A percentile compares a stretch with the other conserved stretches of the same genome.
phyloP scores from a whole-genome alignment of 2,888 invertebrate species.

The Allolobophora icterica region DNA sequence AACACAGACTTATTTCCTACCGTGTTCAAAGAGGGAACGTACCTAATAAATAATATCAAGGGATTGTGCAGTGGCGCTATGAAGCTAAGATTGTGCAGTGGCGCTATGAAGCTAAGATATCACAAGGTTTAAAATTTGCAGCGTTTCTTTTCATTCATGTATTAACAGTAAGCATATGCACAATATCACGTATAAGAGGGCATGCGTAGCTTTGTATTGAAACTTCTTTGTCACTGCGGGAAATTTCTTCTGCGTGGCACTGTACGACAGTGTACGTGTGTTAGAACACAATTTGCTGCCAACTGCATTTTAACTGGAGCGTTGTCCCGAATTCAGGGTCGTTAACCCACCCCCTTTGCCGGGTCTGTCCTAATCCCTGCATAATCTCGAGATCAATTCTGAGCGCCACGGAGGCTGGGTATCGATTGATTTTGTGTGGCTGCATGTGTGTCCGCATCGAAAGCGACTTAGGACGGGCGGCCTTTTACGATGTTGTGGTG shows the following conservation, averaged over 20 bases:
- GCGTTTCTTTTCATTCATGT: not conserved
- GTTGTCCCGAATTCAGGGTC: not conserved
- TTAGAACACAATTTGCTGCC: not conserved
- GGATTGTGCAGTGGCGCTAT: not conserved
- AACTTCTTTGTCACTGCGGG: not conserved
- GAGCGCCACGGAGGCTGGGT: not conserved
- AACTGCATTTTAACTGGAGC: not conserved
- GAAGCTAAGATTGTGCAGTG: too few relatives aligned
- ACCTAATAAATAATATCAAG: too few relatives aligned
- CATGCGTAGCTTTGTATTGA: not conserved
- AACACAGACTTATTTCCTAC: too few relatives aligned
- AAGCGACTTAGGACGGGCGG: not conserved
- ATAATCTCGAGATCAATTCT: not conserved
- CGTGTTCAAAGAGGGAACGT: too few relatives aligned
- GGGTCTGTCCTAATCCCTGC: not conserved
- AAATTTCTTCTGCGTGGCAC: not conserved
- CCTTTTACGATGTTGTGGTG: constrained; percentile 3
- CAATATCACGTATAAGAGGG: not conserved
- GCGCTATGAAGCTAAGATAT: not conserved
- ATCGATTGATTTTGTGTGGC: not conserved
- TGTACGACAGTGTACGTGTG: not conserved
- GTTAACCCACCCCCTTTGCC: not conserved
- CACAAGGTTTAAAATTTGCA: too few relatives aligned
- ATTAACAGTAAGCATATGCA: not conserved
- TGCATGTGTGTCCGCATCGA: not conserved